Base-by-base conservation (phyloP, 2,797 vertebrate genomes). In the Pseudopleuronectes americanus region DNA sequence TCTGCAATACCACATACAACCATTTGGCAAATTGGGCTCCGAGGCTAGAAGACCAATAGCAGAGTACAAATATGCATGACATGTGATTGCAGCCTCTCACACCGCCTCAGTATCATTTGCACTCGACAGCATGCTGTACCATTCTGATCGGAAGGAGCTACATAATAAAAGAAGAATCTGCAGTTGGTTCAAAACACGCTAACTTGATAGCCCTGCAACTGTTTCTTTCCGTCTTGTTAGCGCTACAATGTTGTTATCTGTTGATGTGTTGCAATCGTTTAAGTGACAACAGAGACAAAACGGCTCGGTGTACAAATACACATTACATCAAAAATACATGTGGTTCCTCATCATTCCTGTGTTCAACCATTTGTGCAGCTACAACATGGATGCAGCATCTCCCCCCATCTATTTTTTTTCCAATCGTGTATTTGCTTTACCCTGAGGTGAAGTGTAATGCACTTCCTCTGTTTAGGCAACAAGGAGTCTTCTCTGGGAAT, bases 391-490 rank as follows among this genome's bases (percentile, higher is more conserved):
- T 43, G 2, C 16, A 71, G 23, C 36, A 56, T 61, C 43, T 0
- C 16, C 17, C 47, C 17, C 13, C 45, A 12, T 7, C 5, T n/a
- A 2, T 19, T 16, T 3, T 57, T 65, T 57, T 23, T 49, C 23
- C 4, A 51, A 45, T 13, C 68, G 56, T 79, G 36, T 63, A 63
- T 57, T 71, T 47, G 21, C 68, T 72, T 2, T 64, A 55, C 74
- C 76, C 75, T 9, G 10, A 48, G 74, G 82, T 62, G 67, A 74
- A 68, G 41, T 26, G 45, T 80, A 89, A 90, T 89, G 85, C 84
- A 90, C 81, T 87, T 92, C 79, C 80, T 83, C 77, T 91, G 85
- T 92, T 82, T 74, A 84, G 79, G 78, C 64, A 38, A 60, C 65
- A 79, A 63, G 61, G 17, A 60, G 61, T 45, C 41, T 12, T 52